Conservation (phyloP, 2,888 invertebrate genomes). For the Lordiphosa fenestrarum region DNA sequence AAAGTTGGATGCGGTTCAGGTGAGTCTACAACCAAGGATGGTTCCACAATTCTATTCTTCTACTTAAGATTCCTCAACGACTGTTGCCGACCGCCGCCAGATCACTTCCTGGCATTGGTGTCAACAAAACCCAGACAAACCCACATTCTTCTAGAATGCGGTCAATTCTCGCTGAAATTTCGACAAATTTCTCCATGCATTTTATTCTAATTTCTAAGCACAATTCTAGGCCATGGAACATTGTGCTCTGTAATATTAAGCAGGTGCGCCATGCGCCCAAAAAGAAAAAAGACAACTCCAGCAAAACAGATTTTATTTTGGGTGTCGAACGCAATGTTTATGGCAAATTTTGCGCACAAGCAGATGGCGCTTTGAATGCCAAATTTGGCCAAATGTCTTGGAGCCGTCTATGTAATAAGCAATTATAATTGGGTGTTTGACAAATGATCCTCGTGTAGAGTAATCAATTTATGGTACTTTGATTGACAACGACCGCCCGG, state of each 20-base stretch:
- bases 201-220: slow-evolving; percentile 61
- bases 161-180: slow-evolving; percentile 59
- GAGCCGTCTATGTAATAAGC: slow-evolving; percentile 44
- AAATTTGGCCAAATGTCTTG: slow-evolving; percentile 30
- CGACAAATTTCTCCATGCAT: slow-evolving; percentile 53
- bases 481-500: slow-evolving; percentile 24
- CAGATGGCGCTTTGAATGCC: slow-evolving; percentile 40
- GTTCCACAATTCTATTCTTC: too few species aligned
- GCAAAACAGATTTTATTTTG: slow-evolving; percentile 17
- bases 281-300: slow-evolving; percentile 1
- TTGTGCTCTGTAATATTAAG: slow-evolving; percentile 61
- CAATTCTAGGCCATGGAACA: slow-evolving; percentile 46
- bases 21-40: too few species aligned
- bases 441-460: slow-evolving; percentile 49
- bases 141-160: slow-evolving; percentile 45
- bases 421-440: slow-evolving; percentile 61
- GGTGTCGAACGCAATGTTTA: slow-evolving; percentile 26
- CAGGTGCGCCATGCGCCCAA: slow-evolving; percentile 50
- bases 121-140: not conserved
- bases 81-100: too few species aligned
- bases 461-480: slow-evolving; percentile 50
- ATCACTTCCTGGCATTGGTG: too few species aligned
- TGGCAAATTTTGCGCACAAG: slow-evolving; percentile 45
- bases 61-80: too few species aligned
- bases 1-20: too few species aligned